Conservation (phyloP, 2,888 invertebrate genomes). For the Carabus problematicus region DNA sequence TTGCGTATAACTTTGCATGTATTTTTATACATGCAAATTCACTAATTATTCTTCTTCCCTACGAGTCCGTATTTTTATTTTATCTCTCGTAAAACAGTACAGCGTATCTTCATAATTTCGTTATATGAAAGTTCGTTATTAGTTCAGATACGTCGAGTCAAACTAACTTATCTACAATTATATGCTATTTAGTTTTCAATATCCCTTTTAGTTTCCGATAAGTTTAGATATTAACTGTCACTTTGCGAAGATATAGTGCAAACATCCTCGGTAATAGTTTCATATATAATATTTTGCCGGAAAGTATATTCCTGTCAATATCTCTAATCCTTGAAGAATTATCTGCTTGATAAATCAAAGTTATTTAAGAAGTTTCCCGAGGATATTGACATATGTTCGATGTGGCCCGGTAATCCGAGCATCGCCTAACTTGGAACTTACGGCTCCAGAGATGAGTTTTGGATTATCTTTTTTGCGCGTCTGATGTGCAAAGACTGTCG, state of each 20-base stretch:
- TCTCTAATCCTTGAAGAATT: constrained; percentile 1
- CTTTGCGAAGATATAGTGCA: no score
- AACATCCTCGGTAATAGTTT: no score
- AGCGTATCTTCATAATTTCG: no score
- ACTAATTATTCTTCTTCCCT: constrained; percentile 9
- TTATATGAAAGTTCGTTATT: no score
- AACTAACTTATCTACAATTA: no score
- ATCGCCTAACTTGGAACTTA: constrained; percentile 32
- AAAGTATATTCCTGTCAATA: neutral
- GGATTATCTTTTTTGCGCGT: constrained; percentile 37
- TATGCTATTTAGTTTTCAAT: no score
- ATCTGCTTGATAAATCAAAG: constrained; percentile 20
- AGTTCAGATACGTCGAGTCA: no score
- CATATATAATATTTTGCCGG: no score
- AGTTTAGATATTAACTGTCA: no score
- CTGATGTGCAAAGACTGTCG: constrained; percentile 25
- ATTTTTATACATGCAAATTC: constrained; percentile 22
- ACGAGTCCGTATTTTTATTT: neutral
- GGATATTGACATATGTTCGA: constrained; percentile 35
- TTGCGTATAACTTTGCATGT: constrained; percentile 13
- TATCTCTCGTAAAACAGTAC: no score
- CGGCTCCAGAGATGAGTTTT: constrained; percentile 34
- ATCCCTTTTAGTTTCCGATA: no score
- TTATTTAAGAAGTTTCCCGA: constrained; percentile 37
- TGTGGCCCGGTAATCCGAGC: constrained; percentile 23